Evolutionary conservation across 2,888 invertebrate genomes (phyloP), one percentile per base, ranked within the genome.

Genomic region (Hirtodrosophila confusa): DNA sequence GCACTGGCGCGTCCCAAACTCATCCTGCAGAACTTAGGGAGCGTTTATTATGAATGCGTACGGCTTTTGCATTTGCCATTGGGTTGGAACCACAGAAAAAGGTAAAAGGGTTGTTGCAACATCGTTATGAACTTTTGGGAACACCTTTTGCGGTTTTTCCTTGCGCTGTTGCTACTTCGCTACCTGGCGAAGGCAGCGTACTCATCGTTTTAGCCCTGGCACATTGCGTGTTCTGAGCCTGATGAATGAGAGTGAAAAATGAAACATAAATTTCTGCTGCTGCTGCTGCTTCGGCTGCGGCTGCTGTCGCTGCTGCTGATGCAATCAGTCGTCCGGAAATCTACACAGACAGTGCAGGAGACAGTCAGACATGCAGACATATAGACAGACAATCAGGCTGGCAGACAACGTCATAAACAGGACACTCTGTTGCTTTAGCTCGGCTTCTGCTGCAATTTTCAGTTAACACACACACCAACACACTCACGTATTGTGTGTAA

Each of bases 301-400:
- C 67, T 73, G 87, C 88, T 17, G 17, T 17, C 17, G 17, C 27
- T 63, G 57, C n/a, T 41, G 36, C 55, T 73, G 75, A 69, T 73
- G 87, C 88, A 88, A 87, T 88, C 88, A 87, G 66, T 76, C 85
- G 87, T 58, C 87, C 87, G 88, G 86, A 86, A 88, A 86, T 88
- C 85, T 70, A 75, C 74, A 78, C 69, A 85, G 72, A 86, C 79
- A 62, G 54, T 51, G 51, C 65, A 49, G 48, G 49, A 71, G 64
- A 65, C 69, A 55, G 47, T 31, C 54, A 43, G 48, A 33, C 29
- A 54, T 50, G 12, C 58, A 51, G 54, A 53, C 44, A 51, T 27
- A 27, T 5, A 43, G 63, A 33, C 57, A 51, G 60, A 43, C 72
- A 17, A 17, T 36, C 47, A 57, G 77, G 39, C 63, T 58, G 68